A percentile compares a stretch with the other conserved stretches of the same genome.
Evolutionary conservation across 2,888 invertebrate species (phyloP).

Genomic region (Drosophila picticornis): DNA sequence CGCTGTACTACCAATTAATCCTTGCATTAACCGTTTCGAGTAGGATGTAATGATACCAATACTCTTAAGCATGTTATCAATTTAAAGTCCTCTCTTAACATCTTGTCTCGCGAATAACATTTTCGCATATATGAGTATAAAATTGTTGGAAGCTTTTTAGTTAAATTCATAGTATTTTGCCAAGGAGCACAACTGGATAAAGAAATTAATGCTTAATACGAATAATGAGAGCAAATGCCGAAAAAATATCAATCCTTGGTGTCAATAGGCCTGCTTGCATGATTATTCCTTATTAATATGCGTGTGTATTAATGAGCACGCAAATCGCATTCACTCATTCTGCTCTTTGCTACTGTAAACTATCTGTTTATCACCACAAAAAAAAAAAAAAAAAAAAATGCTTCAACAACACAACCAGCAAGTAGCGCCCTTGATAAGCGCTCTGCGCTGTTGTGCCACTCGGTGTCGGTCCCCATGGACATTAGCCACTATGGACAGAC

Average conservation of each 20-base stretch:
- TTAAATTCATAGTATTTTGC: not conserved
- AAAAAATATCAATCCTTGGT: slow-evolving; percentile 8
- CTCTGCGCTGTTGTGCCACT: slow-evolving; percentile 34
- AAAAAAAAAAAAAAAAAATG: not conserved
- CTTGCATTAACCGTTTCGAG: not conserved
- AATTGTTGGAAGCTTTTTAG: not conserved
- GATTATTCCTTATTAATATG: not conserved
- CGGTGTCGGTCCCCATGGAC: slow-evolving; percentile 35
- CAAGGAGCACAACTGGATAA: not conserved
- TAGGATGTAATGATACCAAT: not conserved
- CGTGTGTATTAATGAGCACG: not conserved
- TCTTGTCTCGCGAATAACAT: not conserved
- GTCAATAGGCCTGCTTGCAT: not conserved
- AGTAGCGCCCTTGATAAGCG: slow-evolving; percentile 42
- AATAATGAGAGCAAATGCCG: not conserved
- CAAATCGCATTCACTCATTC: slow-evolving; percentile 4
- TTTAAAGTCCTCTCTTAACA: not conserved
- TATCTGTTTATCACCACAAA: slow-evolving; percentile 36
- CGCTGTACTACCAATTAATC: not conserved
- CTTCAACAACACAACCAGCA: slow-evolving; percentile 16
- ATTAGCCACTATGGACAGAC: slow-evolving; percentile 3
- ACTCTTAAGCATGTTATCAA: not conserved
- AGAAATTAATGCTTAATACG: not conserved
- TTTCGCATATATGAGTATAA: too few species aligned
- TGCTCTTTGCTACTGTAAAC: slow-evolving; percentile 19